phyloP scores from a whole-genome alignment of 2,113 vertebrate species.

The Helogale parvula region DNA sequence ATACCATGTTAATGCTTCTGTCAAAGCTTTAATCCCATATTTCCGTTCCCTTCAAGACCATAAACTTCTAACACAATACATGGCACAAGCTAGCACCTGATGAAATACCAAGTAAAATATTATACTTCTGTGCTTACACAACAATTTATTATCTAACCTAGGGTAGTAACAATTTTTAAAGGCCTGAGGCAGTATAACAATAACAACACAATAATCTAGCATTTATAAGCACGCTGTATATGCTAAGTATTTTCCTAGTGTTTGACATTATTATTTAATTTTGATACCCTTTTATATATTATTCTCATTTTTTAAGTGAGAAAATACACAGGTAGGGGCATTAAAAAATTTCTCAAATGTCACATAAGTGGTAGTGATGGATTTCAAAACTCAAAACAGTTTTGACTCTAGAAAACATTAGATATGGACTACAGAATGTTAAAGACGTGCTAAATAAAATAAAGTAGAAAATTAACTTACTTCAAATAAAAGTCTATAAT shows the following conservation, averaged over 20 bases:
- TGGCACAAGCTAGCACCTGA: background rate
- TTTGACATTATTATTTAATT: constrained; percentile 29
- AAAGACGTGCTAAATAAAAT: constrained; percentile 52
- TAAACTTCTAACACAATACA: background rate
- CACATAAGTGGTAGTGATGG: background rate
- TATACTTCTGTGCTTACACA: background rate
- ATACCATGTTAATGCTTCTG: background rate
- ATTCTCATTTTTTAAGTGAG: constrained; percentile 17
- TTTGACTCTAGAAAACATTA: constrained; percentile 40
- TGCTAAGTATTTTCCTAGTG: background rate
- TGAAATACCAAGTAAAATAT: background rate
- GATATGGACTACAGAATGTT: background rate
- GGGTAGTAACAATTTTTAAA: background rate
- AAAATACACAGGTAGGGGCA: background rate
- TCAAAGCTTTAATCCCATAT: background rate
- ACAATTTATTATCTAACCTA: background rate
- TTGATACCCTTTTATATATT: background rate
- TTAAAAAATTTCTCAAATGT: background rate
- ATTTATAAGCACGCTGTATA: background rate
- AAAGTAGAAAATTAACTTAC: constrained; percentile 87
- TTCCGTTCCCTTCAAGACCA: background rate
- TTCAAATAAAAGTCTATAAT: constrained; percentile 99
- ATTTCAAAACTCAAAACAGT: constrained; percentile 8
- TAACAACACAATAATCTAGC: background rate
- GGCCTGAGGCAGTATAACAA: background rate